Evolutionary conservation across 92 coral and sea anemone genomes (phyloP).

Genomic region (Parazoanthus swiftii): DNA sequence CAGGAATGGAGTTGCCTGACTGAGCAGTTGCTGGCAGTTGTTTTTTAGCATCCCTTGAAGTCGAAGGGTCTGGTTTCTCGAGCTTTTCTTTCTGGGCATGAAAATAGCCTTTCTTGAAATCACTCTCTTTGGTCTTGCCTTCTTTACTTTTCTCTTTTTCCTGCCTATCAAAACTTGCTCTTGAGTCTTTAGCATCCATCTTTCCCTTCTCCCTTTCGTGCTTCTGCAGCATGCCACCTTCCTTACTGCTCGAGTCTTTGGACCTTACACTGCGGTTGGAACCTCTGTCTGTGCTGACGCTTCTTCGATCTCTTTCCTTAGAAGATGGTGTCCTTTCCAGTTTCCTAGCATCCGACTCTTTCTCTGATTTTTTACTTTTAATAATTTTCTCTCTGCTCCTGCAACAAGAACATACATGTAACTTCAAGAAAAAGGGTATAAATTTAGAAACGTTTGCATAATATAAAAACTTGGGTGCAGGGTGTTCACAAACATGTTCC

Average conservation of each 20-base stretch:
- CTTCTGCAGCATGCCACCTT: not conserved
- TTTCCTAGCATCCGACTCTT: not conserved
- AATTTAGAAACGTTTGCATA: too few relatives aligned
- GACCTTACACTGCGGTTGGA: slow-evolving; percentile 19
- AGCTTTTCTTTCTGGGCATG: not conserved
- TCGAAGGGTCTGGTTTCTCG: not conserved
- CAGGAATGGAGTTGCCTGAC: not conserved
- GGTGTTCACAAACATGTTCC: too few relatives aligned
- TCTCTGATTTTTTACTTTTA: not conserved
- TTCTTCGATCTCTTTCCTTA: slow-evolving; percentile 20
- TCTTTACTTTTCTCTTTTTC: not conserved
- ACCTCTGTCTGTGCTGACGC: slow-evolving; percentile 1
- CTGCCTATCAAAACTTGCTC: not conserved
- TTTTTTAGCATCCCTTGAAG: not conserved
- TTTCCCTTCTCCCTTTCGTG: not conserved
- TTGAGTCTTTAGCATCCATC: not conserved
- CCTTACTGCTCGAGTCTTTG: not conserved
- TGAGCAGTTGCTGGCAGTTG: not conserved
- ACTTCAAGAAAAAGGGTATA: not conserved
- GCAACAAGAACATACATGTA: not conserved
- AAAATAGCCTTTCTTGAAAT: not conserved
- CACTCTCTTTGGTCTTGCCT: not conserved
- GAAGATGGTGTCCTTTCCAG: not conserved
- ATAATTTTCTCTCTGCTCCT: slow-evolving; percentile 20
- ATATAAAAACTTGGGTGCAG: too few relatives aligned